phyloP scores from a whole-genome alignment of 2,888 invertebrate species.

The Euspilapteryx auroguttella region DNA sequence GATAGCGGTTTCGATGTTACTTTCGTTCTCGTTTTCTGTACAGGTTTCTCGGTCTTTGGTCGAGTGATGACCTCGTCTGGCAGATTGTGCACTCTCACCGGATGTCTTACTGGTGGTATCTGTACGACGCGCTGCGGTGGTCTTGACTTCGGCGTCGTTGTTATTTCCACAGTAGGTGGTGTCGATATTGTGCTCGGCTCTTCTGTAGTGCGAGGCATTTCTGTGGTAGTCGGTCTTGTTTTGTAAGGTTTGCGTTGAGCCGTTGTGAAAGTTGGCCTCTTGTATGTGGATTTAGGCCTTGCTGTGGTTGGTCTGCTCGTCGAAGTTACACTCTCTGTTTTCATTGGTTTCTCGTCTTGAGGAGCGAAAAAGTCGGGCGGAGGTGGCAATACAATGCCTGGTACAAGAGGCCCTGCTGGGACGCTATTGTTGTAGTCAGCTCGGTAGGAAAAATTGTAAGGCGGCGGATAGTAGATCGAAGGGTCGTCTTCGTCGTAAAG shows the following conservation, averaged over 20 bases:
- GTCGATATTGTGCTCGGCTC: slow-evolving; percentile 39
- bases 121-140: slow-evolving; percentile 29
- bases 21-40: slow-evolving; percentile 47
- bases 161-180: slow-evolving; percentile 33
- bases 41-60: slow-evolving; percentile 44
- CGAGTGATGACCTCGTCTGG: slow-evolving; percentile 34
- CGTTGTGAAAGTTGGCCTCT: slow-evolving; percentile 25
- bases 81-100: slow-evolving; percentile 40
- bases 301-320: slow-evolving; percentile 21
- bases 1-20: slow-evolving; percentile 48
- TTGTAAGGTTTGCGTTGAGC: slow-evolving; percentile 37
- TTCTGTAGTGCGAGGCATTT: slow-evolving; percentile 31
- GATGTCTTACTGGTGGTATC: slow-evolving; percentile 41
- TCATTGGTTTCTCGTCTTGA: slow-evolving; percentile 52
- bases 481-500: slow-evolving; percentile 89
- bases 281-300: slow-evolving; percentile 31
- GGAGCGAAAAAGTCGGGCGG: slow-evolving; percentile 86
- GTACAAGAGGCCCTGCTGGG: slow-evolving; percentile 83
- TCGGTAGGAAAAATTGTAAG: slow-evolving; percentile 84
- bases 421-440: slow-evolving; percentile 77
- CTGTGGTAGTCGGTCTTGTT: slow-evolving; percentile 36
- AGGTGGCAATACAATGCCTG: slow-evolving; percentile 85
- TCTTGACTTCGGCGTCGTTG: slow-evolving; percentile 34
- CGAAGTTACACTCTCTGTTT: slow-evolving; percentile 26
- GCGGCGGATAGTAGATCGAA: slow-evolving; percentile 88